phyloP scores from a whole-genome alignment of 2,113 vertebrate species.

The Thunnus thynnus region DNA sequence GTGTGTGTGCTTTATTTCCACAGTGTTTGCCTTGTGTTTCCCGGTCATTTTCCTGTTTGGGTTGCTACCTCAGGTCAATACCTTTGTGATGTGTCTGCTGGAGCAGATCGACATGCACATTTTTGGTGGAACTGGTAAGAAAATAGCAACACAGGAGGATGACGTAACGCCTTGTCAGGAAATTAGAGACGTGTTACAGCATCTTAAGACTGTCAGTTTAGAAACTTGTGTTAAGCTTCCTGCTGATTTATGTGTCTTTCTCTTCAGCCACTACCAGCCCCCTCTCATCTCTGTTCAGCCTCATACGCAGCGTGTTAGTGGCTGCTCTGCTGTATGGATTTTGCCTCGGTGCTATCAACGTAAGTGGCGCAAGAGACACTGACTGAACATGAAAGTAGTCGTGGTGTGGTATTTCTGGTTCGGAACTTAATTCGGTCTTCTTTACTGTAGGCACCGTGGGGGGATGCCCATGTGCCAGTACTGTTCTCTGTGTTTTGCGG shows the following conservation, averaged over 20 bases:
- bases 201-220: not conserved
- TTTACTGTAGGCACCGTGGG: constrained; percentile 87
- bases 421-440: not conserved
- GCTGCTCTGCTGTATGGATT: constrained; percentile 91
- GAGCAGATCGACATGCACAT: constrained; percentile 94
- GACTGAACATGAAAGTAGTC: not conserved
- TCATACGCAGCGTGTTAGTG: constrained; percentile 89
- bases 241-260: constrained; percentile 32
- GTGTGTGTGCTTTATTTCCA: not conserved
- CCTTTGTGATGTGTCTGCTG: constrained; percentile 93
- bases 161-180: not conserved
- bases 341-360: constrained; percentile 91
- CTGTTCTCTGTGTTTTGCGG: constrained; percentile 94
- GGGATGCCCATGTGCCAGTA: constrained; percentile 92
- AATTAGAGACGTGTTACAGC: not conserved
- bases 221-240: not conserved
- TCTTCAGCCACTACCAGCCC: constrained; percentile 91
- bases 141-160: too few species aligned
- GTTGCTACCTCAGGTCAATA: constrained; percentile 94
- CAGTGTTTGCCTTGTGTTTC: constrained; percentile 93
- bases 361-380: constrained; percentile 69
- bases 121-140: constrained; percentile 92
- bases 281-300: constrained; percentile 90
- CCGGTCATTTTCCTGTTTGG: constrained; percentile 92
- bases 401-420: not conserved